Evolutionary conservation across 2,888 invertebrate species (phyloP).

Genomic region (Cataglyphis rosenhaueri): DNA sequence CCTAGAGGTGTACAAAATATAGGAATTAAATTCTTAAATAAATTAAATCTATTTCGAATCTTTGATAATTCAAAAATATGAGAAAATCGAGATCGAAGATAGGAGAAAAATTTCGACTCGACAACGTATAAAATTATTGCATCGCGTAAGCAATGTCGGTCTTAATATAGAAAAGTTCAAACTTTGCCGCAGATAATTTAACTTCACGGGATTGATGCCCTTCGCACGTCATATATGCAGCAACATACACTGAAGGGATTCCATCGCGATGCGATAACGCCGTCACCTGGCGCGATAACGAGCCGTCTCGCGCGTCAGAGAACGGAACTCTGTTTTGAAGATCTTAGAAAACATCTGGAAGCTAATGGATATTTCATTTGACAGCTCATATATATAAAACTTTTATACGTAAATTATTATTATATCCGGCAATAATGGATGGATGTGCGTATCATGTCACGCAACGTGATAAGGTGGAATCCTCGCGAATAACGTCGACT

Average conservation of each 20-base stretch:
- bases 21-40: not conserved
- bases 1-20: not conserved
- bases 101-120: not conserved
- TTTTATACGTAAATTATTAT: not conserved
- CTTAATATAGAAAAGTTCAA: not conserved
- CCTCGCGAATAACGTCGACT: not conserved
- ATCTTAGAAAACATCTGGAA: conserved; percentile 2
- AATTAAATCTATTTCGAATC: not conserved
- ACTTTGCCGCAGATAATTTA: not conserved
- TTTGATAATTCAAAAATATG: not conserved
- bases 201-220: conserved; percentile 46
- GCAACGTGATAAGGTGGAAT: not conserved
- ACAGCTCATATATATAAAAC: not conserved
- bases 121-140: not conserved
- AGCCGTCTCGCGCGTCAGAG: conserved; percentile 38
- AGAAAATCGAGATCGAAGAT: not conserved
- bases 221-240: not conserved
- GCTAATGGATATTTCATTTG: not conserved
- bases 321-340: not conserved
- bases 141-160: conserved; percentile 20
- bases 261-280: conserved; percentile 42
- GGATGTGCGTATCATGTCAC: not conserved
- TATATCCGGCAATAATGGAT: conserved; percentile 1
- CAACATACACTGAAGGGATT: conserved; percentile 37
- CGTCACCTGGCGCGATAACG: conserved; percentile 43